Conservation (phyloP, 2,888 invertebrate genomes). For the Heteromurus nitidus region DNA sequence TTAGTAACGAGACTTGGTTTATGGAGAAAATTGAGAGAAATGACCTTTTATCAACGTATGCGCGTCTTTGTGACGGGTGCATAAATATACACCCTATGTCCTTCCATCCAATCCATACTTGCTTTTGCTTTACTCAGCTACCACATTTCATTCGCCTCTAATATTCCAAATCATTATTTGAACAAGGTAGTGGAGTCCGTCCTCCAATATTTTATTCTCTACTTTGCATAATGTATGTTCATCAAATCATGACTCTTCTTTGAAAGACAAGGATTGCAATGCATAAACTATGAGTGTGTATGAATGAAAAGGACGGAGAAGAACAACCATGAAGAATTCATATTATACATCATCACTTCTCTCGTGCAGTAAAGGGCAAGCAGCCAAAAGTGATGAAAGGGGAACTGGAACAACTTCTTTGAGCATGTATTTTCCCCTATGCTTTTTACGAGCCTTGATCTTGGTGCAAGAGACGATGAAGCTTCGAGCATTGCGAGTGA, state of each 20-base stretch:
- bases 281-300: no score
- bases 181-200: background rate
- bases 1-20: no score
- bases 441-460: background rate
- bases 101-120: background rate
- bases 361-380: slow-evolving; percentile 44
- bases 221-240: background rate
- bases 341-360: background rate
- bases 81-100: background rate
- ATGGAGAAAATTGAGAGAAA: slow-evolving; percentile 26
- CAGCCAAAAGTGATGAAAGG: slow-evolving; percentile 45
- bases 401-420: no score
- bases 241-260: no score
- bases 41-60: slow-evolving; percentile 46
- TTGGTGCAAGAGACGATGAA: background rate
- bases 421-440: slow-evolving; percentile 21
- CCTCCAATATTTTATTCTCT: background rate
- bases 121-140: background rate
- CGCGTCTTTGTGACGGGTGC: background rate
- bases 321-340: background rate
- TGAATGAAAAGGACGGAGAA: no score
- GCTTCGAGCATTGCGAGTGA: background rate
- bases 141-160: background rate
- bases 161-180: background rate
- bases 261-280: no score